Percentiles rank a stretch among this genome's conserved stretches.
These are phyloP conservation scores for Ceraclea dissimilis DNA, from an alignment of 2,888 invertebrate genomes.

Conservation along the genomic window DNA sequence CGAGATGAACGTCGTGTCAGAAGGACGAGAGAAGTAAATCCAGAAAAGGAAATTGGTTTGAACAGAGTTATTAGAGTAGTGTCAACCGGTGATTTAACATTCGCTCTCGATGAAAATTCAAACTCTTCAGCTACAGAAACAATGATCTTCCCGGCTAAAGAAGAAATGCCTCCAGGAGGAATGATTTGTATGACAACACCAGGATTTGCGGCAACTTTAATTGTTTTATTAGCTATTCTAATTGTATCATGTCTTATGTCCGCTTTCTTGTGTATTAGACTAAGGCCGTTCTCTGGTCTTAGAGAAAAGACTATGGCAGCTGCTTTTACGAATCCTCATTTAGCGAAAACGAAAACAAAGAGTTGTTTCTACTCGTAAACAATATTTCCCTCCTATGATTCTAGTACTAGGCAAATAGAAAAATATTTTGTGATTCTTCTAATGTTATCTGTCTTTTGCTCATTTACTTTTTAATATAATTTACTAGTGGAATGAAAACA, in stretches of 20 bases:
- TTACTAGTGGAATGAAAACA: neutral
- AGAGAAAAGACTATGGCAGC: conserved; percentile 49
- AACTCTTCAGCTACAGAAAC: conserved; percentile 54
- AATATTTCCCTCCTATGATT: conserved; percentile 16
- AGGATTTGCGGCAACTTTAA: conserved; percentile 82
- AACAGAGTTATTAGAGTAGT: conserved; percentile 86
- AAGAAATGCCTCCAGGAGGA: conserved; percentile 42
- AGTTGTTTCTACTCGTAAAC: conserved; percentile 63
- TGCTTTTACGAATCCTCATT: conserved; percentile 30
- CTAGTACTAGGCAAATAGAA: neutral
- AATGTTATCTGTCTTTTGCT: neutral
- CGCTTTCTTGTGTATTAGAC: conserved; percentile 74
- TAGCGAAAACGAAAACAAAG: conserved; percentile 38
- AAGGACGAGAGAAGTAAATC: conserved; percentile 56
- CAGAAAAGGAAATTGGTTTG: conserved; percentile 79
- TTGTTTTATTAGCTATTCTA: conserved; percentile 74
- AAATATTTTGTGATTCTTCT: neutral
- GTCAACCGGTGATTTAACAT: conserved; percentile 83
- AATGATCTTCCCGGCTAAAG: conserved; percentile 63
- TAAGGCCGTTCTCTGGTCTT: conserved; percentile 60
- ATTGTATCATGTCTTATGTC: conserved; percentile 80
- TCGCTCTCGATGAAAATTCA: conserved; percentile 63
- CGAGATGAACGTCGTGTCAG: conserved; percentile 66
- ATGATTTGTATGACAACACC: conserved; percentile 91
- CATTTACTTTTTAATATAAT: neutral